Evolutionary conservation across 2,797 vertebrate genomes (phyloP), one percentile per base, ranked within the genome.

Genomic region (Poecilia wingei): DNA sequence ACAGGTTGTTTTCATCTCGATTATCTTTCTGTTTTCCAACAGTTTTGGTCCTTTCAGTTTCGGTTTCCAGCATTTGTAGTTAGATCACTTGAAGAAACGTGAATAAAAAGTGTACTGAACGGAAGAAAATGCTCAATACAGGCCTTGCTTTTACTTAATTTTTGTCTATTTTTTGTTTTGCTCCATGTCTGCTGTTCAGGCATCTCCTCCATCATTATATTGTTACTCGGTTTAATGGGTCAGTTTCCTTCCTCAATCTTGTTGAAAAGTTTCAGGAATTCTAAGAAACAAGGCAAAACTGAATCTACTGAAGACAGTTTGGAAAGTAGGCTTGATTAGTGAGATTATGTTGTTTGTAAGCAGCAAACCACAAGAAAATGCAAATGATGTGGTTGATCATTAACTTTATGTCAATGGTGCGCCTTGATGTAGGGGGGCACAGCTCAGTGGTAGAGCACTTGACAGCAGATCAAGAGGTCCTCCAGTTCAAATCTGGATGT

Each of bases 391-490:
- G 36, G 66, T 12, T 10, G 33, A 43, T 43, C 39, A n/a, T 68
- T 68, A 68, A 41, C 36, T 68, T 68, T n/a, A 25, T 43, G 61
- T 39, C 61, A 22, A 8, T 36, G 61, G 61, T 66, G 10, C 7
- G 18, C 14, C 16, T 18, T 72, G 69, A 45, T 31, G 18, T 25
- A 39, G 25, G 90, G 90, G 90, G 82, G 90, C 88, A 78, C 89
- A 91, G 90, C 86, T 94, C 91, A 94, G 89, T 87, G 90, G 91
- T 86, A 93, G 88, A 92, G 90, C 86, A 90, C 93, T 94, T 93
- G 88, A 92, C 88, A 92, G 91, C 89, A 93, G 88, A 91, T 93
- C 88, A 92, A 93, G 79, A 87, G 88, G 86, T 92, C 91, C 91
- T 87, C 80, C 68, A 88, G 89, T 93, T 94, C 84, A 92, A 90